A percentile compares a stretch with the other conserved stretches of the same genome.
phyloP scores from a whole-genome alignment of 2,113 vertebrate genomes.

The Leptobrachium leishanense region DNA sequence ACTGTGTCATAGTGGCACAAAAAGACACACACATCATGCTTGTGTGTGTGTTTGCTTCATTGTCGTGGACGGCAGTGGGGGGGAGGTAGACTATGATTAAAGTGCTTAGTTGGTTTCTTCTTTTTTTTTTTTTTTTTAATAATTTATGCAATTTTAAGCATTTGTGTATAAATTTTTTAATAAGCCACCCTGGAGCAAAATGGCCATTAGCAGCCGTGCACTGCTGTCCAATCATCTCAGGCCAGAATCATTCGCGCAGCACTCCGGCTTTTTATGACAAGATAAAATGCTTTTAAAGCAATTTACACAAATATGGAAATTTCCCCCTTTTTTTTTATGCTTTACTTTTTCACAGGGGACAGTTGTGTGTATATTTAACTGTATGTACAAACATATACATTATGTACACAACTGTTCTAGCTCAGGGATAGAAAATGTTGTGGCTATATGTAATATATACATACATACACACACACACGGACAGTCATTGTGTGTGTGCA shows the following conservation, averaged over 20 bases:
- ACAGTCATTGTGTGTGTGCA: too few relatives aligned
- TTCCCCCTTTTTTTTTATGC: slow-evolving; percentile 73
- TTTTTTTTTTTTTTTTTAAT: slow-evolving; percentile 86
- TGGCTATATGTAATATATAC: too few relatives aligned
- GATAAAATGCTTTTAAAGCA: slow-evolving; percentile 99
- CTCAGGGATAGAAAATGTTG: too few relatives aligned
- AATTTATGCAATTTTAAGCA: slow-evolving; percentile 99
- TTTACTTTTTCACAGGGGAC: slow-evolving; percentile 84
- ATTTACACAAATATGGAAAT: slow-evolving; percentile 99
- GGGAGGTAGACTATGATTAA: slow-evolving; percentile 65
- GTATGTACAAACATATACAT: not conserved
- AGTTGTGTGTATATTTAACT: slow-evolving; percentile 60
- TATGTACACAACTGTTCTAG: too few relatives aligned
- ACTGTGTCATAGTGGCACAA: not conserved
- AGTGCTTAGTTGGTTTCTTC: slow-evolving; percentile 91
- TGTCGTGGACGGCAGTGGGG: slow-evolving; percentile 48
- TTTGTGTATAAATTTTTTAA: slow-evolving; percentile 99
- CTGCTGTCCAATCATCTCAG: slow-evolving; percentile 99
- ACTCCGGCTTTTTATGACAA: slow-evolving; percentile 94
- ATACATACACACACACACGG: too few relatives aligned
- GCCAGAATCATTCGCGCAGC: slow-evolving; percentile 97
- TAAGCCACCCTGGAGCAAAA: slow-evolving; percentile 99
- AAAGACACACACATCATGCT: slow-evolving; percentile 30
- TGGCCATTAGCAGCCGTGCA: slow-evolving; percentile 99
- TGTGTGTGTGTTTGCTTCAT: slow-evolving; percentile 55